Conservation (phyloP, 1,140 invertebrate genomes). For the Lamellibrachia luymesi region DNA sequence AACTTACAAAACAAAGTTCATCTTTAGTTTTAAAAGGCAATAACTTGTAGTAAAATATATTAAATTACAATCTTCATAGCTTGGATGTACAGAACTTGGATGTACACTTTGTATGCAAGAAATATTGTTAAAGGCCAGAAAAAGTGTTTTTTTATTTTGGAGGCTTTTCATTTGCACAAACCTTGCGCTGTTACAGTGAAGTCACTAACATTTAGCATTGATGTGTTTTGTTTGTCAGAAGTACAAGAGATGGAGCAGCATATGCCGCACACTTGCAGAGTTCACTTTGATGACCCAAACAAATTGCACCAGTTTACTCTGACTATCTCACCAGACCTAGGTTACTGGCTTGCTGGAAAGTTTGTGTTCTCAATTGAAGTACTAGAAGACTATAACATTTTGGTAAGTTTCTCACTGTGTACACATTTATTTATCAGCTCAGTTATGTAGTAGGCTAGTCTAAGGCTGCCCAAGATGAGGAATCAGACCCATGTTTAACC, state of each 20-base stretch:
- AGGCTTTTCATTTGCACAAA: neutral
- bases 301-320: conserved; percentile 78
- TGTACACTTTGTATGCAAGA: neutral
- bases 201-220: neutral
- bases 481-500: neutral
- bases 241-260: conserved; percentile 89
- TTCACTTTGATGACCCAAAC: conserved; percentile 79
- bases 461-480: too few relatives aligned
- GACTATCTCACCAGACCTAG: conserved; percentile 80
- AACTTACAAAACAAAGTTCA: too few relatives aligned
- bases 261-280: conserved; percentile 76
- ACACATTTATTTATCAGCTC: conserved; percentile 1
- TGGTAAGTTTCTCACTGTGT: conserved; percentile 63
- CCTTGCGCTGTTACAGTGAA: neutral
- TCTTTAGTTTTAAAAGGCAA: too few relatives aligned
- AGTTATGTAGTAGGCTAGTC: neutral
- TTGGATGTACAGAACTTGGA: too few relatives aligned
- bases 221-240: conserved; percentile 54
- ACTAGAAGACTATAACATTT: conserved; percentile 94
- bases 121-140: neutral
- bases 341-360: conserved; percentile 81
- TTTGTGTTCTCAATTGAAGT: conserved; percentile 85
- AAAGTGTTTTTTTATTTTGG: neutral
- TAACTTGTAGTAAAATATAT: too few relatives aligned
- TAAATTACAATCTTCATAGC: too few relatives aligned